Evolutionary conservation across 2,888 invertebrate genomes (phyloP).

Genomic region (Conops quadrifasciatus): DNA sequence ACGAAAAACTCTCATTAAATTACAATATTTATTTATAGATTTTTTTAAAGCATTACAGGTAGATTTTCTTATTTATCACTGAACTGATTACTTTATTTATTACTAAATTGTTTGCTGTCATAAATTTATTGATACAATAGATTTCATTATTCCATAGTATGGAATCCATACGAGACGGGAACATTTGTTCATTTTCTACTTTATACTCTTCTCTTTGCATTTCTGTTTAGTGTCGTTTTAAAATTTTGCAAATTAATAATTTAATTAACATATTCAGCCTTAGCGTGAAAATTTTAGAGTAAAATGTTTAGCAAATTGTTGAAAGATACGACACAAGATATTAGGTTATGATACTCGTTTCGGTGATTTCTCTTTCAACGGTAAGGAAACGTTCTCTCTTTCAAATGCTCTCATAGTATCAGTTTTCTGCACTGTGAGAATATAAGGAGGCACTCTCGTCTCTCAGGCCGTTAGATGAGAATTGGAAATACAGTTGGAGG

Average conservation of each 20-base stretch:
- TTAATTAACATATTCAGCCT: slow-evolving; percentile 18
- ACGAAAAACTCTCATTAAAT: neutral
- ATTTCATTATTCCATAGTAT: too few species aligned
- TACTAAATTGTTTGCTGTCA: too few species aligned
- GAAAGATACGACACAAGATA: slow-evolving; percentile 11
- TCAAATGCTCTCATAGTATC: neutral
- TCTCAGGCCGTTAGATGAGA: neutral
- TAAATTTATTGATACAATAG: too few species aligned
- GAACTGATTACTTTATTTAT: too few species aligned
- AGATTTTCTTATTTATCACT: too few species aligned
- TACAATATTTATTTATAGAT: neutral
- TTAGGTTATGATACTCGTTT: slow-evolving; percentile 27
- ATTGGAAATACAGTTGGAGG: neutral
- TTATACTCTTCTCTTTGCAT: neutral
- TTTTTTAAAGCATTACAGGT: neutral
- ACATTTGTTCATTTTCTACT: neutral
- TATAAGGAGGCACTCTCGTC: neutral
- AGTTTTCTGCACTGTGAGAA: neutral
- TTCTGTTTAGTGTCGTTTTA: neutral
- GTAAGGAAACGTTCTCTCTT: neutral
- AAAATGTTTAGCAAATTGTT: slow-evolving; percentile 6
- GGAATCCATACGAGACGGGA: too few species aligned
- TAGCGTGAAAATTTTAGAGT: slow-evolving; percentile 27
- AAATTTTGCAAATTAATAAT: slow-evolving; percentile 14
- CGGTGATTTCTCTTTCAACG: neutral